phyloP scores from a whole-genome alignment of 2,888 invertebrate genomes.

The Drosophila merina region DNA sequence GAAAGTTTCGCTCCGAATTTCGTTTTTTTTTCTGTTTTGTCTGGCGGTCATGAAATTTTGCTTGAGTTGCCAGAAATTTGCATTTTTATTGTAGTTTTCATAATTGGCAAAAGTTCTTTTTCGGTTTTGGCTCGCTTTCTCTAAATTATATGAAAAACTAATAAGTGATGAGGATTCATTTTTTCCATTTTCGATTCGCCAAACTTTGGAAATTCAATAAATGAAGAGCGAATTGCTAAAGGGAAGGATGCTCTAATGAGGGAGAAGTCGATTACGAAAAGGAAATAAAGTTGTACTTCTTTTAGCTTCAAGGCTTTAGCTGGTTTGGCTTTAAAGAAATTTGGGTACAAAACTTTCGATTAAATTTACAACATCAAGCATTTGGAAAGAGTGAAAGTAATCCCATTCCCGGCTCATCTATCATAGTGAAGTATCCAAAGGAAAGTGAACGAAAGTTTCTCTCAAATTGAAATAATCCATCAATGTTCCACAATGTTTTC shows the following conservation, averaged over 20 bases:
- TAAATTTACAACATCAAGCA: background rate
- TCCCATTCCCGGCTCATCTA: slow-evolving; percentile 48
- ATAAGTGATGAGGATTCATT: slow-evolving; percentile 67
- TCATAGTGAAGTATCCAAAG: slow-evolving; percentile 47
- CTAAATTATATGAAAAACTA: slow-evolving; percentile 72
- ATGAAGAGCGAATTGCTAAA: slow-evolving; percentile 16
- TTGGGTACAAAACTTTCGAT: background rate
- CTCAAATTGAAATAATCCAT: slow-evolving; percentile 68
- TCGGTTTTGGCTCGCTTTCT: slow-evolving; percentile 38
- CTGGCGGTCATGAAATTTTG: slow-evolving; percentile 61
- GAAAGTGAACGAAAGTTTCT: slow-evolving; percentile 27
- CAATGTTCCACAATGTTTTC: slow-evolving; percentile 38
- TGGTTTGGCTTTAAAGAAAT: background rate
- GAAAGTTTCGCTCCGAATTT: slow-evolving; percentile 33
- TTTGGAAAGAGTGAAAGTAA: slow-evolving; percentile 33
- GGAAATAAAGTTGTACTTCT: background rate
- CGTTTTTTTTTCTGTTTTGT: slow-evolving; percentile 17
- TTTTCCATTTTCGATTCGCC: slow-evolving; percentile 36
- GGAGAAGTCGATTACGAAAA: slow-evolving; percentile 7
- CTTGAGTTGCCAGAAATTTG: slow-evolving; percentile 67
- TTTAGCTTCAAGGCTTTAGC: background rate
- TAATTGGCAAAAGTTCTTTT: slow-evolving; percentile 73
- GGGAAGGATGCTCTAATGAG: slow-evolving; percentile 21
- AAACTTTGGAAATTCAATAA: slow-evolving; percentile 45
- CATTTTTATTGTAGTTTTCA: slow-evolving; percentile 75